A percentile compares a stretch with the other conserved stretches of the same genome.
These are phyloP conservation scores for Dasyprocta punctata DNA, from an alignment of 2,113 vertebrate species.

Conservation along the genomic window DNA sequence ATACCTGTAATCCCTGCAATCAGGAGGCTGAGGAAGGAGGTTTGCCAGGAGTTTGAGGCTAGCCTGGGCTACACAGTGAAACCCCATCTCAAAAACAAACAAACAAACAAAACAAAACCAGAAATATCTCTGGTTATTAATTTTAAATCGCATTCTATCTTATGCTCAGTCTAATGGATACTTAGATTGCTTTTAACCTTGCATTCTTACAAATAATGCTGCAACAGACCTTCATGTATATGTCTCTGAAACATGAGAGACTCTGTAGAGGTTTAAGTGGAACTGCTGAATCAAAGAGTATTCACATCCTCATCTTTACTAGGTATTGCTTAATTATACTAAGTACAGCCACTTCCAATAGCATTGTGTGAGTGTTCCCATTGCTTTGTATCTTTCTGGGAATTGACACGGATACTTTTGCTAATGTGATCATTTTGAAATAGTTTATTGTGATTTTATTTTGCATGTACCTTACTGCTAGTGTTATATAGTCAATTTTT, in stretches of 20 bases:
- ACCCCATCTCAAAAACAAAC: neutral
- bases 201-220: neutral
- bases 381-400: neutral
- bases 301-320: neutral
- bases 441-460: slow-evolving; percentile 6
- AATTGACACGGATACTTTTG: slow-evolving; percentile 11
- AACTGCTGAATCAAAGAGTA: neutral
- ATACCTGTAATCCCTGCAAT: neutral
- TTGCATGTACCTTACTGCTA: slow-evolving; percentile 15
- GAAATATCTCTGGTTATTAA: neutral
- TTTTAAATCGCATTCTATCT: slow-evolving; percentile 17
- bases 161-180: neutral
- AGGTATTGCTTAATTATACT: slow-evolving; percentile 11
- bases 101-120: neutral
- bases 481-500: neutral
- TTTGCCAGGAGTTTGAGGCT: neutral
- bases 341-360: slow-evolving; percentile 13
- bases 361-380: neutral
- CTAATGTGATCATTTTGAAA: slow-evolving; percentile 9
- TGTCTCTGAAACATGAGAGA: neutral
- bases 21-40: neutral
- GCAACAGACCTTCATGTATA: neutral
- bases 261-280: neutral
- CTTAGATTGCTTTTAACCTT: slow-evolving; percentile 26
- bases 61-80: neutral